Evolutionary conservation across 1,140 invertebrate genomes (phyloP), one percentile per base, ranked within the genome.

Genomic region (Amphibalanus amphitrite): DNA sequence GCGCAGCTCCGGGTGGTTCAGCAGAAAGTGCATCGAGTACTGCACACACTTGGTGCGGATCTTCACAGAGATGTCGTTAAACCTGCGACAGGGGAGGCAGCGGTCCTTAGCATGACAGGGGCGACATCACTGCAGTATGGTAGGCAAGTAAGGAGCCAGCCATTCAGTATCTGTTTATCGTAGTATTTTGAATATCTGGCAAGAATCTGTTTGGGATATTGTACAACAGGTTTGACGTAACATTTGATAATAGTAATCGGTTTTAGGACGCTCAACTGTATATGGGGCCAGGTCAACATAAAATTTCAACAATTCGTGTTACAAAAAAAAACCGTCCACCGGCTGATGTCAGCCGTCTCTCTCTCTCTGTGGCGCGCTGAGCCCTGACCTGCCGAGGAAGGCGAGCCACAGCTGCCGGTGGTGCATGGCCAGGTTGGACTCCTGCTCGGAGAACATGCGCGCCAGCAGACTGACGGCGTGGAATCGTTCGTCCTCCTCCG

Each of bases 11-110:
- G 92, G 91, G 82, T 98, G 95, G 80, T 98, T 95, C 3, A 97
- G 82, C 28, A 98, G 82, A 79, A 98, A 97, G 80, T 97, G 92
- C 90, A 97, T 97, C 23, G 93, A 95, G 79, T 96, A 95, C 78
- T 97, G 93, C 0, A 97, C 94, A 82, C 95, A 98, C 78, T 95
- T 94, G 30, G 89, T 94, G 69, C 95, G 86, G 74, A 98, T 96
- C 0, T 88, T 83, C 23, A 93, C 89, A 67, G 87, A 92, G 75
- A 98, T 97, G 79, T 98, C 95, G 80, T 97, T 96, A 79, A 97
- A 98, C 74, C 95, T 84, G 77, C 59, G 78, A 78, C n/a, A 74
- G 72, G 23, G 71, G n/a, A n/a, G n/a, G n/a, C n/a, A n/a, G n/a
- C n/a, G n/a, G n/a, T n/a, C n/a, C n/a, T n/a, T n/a, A n/a, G n/a